phyloP scores from a whole-genome alignment of 2,888 invertebrate genomes.

The Calameuta idolon region DNA sequence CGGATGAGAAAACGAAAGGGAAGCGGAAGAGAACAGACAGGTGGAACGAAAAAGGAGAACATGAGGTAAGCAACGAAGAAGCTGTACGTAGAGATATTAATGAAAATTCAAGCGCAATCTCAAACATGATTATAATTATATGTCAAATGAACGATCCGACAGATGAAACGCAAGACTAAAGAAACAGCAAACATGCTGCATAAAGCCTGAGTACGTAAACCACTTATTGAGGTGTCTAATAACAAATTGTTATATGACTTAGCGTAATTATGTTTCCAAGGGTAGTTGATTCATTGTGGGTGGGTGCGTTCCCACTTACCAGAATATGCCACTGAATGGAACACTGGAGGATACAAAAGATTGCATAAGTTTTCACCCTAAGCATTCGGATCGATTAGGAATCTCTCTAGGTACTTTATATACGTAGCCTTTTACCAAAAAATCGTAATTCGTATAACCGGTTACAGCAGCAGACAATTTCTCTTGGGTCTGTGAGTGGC shows the following conservation, averaged over 20 bases:
- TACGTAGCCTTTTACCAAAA: too few relatives aligned
- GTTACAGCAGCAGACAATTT: too few relatives aligned
- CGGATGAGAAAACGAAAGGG: too few relatives aligned
- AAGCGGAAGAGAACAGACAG: too few relatives aligned
- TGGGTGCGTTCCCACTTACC: slow-evolving; percentile 82
- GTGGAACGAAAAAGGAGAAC: slow-evolving; percentile 13
- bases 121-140: slow-evolving; percentile 33
- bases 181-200: slow-evolving; percentile 56
- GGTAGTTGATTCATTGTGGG: slow-evolving; percentile 53
- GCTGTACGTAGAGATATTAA: slow-evolving; percentile 4
- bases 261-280: slow-evolving; percentile 58
- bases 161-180: slow-evolving; percentile 27
- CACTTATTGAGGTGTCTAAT: slow-evolving; percentile 19
- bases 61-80: slow-evolving; percentile 4
- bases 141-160: slow-evolving; percentile 3
- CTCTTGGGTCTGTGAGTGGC: too few relatives aligned
- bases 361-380: slow-evolving; percentile 61
- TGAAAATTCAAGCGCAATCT: slow-evolving; percentile 33
- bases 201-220: slow-evolving; percentile 43
- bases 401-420: too few relatives aligned
- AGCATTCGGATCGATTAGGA: too few relatives aligned
- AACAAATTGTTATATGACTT: slow-evolving; percentile 47
- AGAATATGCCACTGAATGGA: slow-evolving; percentile 96
- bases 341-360: slow-evolving; percentile 78
- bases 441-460: too few relatives aligned